A percentile compares a stretch with the other conserved stretches of the same genome.
Evolutionary conservation across 2,113 vertebrate species (phyloP).

Genomic region (Pygathrix nemaeus): DNA sequence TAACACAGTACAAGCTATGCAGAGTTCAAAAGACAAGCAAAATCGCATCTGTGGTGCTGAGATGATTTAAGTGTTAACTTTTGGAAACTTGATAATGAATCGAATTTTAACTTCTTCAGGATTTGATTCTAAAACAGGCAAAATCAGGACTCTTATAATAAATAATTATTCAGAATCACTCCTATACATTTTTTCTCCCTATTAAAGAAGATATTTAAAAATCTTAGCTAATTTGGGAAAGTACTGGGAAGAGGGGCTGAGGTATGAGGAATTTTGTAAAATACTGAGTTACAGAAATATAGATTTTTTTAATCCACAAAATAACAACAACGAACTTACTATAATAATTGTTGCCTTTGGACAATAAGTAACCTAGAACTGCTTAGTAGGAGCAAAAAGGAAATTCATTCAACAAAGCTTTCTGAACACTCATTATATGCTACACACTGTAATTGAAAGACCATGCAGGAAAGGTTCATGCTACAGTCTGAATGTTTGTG

Average conservation of each 20-base stretch:
- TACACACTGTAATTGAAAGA: conserved; percentile 7
- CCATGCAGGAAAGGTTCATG: not conserved
- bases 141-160: not conserved
- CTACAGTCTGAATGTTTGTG: not conserved
- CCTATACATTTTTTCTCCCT: not conserved
- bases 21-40: not conserved
- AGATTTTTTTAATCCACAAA: not conserved
- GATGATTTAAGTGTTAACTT: not conserved
- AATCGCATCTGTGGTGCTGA: not conserved
- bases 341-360: not conserved
- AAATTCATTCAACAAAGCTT: conserved; percentile 8
- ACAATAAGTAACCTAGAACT: conserved; percentile 15
- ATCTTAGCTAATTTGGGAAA: not conserved
- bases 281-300: not conserved
- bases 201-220: not conserved
- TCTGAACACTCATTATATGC: not conserved
- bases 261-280: not conserved
- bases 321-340: not conserved
- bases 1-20: not conserved
- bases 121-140: not conserved
- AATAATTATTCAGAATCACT: not conserved
- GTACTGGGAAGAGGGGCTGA: not conserved
- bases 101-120: not conserved
- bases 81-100: not conserved
- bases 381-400: not conserved